A percentile compares a stretch with the other conserved stretches of the same genome.
These are phyloP conservation scores for Muscicapa comitata DNA, from an alignment of 2,797 vertebrate species.

Conservation along the genomic window DNA sequence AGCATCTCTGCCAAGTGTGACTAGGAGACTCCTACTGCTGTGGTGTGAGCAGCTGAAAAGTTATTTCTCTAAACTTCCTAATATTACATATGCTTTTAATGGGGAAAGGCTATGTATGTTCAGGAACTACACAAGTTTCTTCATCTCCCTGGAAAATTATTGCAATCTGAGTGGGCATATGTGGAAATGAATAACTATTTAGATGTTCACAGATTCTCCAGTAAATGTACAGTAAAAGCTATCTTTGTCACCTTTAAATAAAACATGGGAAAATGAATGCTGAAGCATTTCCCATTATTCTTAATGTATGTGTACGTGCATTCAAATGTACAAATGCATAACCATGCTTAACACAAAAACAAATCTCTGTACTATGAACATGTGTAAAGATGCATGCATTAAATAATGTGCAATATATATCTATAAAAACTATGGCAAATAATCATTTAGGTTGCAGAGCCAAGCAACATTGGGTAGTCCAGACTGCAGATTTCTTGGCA, in stretches of 20 bases:
- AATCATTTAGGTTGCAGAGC: background rate
- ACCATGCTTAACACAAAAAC: background rate
- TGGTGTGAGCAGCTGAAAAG: background rate
- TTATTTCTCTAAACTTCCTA: background rate
- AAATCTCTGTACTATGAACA: background rate
- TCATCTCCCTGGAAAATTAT: background rate
- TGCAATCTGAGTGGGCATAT: background rate
- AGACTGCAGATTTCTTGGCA: background rate
- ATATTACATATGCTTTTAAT: background rate
- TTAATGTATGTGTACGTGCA: background rate
- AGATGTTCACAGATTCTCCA: background rate
- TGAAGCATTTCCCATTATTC: background rate
- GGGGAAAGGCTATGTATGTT: background rate
- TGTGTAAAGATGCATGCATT: background rate
- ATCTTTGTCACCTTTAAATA: background rate
- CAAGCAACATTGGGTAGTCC: background rate
- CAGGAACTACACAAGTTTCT: background rate
- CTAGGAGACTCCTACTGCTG: background rate
- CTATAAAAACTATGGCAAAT: background rate
- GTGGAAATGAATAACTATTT: background rate
- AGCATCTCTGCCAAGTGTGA: background rate
- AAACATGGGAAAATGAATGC: background rate
- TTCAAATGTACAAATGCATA: background rate
- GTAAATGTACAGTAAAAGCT: background rate
- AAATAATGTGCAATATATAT: background rate